A percentile compares a stretch with the other conserved stretches of the same genome.
phyloP scores from a whole-genome alignment of 1,140 invertebrate species.

The Chionoecetes opilio region DNA sequence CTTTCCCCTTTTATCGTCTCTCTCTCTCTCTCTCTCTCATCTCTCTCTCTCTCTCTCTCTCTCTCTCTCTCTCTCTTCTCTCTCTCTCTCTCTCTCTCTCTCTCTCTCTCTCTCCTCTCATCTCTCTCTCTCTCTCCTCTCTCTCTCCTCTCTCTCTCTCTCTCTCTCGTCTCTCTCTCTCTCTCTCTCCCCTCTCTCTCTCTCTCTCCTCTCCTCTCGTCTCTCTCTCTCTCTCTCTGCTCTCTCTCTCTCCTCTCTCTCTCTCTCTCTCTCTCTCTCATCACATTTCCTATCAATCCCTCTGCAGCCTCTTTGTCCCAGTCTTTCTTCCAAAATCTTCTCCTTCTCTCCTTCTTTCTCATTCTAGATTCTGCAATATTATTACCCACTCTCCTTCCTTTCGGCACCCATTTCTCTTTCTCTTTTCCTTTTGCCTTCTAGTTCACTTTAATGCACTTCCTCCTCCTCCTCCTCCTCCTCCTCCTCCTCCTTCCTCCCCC shows the following conservation, averaged over 20 bases:
- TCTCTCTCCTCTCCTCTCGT: no score
- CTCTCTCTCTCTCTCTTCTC: neutral
- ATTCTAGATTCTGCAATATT: neutral
- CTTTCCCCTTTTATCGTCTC: neutral
- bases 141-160: neutral
- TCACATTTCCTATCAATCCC: neutral
- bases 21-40: no score
- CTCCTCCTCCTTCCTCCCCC: neutral
- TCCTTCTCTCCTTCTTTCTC: neutral
- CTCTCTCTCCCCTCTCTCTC: neutral
- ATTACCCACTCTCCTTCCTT: neutral
- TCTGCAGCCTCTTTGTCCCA: neutral
- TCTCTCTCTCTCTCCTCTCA: neutral
- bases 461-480: neutral
- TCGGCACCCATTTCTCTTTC: neutral
- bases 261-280: neutral
- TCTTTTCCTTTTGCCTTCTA: neutral
- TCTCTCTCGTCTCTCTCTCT: neutral
- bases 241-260: no score
- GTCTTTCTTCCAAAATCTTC: neutral
- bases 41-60: neutral
- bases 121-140: neutral
- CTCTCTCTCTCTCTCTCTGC: no score
- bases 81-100: neutral
- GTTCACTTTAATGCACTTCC: neutral